Conservation (phyloP, 2,797 vertebrate species). For the Heliangelus exortis region DNA sequence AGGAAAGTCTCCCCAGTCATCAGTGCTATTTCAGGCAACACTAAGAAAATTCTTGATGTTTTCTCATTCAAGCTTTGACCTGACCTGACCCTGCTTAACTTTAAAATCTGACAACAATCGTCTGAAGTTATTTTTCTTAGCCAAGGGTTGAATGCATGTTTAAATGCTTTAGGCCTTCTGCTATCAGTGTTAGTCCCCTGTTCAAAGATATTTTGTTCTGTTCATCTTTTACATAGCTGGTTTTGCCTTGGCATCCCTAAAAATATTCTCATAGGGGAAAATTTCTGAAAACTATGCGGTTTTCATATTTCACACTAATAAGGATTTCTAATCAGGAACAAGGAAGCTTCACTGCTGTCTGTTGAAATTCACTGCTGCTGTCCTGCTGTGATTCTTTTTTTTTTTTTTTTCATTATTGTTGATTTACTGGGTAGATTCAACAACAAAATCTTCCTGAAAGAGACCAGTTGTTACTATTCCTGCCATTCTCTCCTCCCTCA, state of each 20-base stretch:
- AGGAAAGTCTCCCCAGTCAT: neutral
- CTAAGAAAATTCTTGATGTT: neutral
- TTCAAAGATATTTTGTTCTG: neutral
- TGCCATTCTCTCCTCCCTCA: neutral
- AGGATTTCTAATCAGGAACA: neutral
- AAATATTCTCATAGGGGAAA: neutral
- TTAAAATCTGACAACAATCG: neutral
- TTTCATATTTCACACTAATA: neutral
- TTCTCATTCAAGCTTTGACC: constrained; percentile 24
- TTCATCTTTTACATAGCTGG: neutral
- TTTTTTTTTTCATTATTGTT: neutral
- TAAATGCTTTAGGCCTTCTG: neutral
- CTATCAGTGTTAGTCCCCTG: neutral
- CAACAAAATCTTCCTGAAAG: neutral
- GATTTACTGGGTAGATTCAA: neutral
- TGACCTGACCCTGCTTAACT: constrained; percentile 35
- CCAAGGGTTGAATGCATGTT: neutral
- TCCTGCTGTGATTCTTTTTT: neutral
- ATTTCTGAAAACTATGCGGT: neutral
- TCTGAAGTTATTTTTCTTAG: neutral
- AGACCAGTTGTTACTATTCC: neutral
- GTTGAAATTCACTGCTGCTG: neutral
- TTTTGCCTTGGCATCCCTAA: constrained; percentile 3
- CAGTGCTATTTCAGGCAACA: neutral
- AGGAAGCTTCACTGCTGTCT: neutral